phyloP scores from a whole-genome alignment of 2,888 invertebrate genomes.

The Linyphia triangularis region DNA sequence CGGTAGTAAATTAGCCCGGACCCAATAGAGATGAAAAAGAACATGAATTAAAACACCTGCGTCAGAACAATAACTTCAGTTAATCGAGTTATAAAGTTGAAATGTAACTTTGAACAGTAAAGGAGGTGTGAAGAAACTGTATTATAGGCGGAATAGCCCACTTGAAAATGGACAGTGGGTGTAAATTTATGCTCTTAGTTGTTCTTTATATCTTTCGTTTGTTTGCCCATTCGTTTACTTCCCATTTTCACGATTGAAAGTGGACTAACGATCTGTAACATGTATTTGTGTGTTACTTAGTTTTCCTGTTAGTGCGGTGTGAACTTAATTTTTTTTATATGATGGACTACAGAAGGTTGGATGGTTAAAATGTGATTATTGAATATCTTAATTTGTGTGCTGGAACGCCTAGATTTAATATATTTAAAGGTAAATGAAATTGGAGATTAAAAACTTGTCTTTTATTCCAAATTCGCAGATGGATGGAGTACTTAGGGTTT shows the following conservation, averaged over 20 bases:
- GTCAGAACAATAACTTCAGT: slow-evolving; percentile 58
- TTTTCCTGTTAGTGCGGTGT: not conserved
- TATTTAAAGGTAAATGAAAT: no score
- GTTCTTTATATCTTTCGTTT: not conserved
- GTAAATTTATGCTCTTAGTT: slow-evolving; percentile 52
- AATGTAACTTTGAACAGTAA: slow-evolving; percentile 46
- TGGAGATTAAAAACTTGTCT: no score
- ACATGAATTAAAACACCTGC: slow-evolving; percentile 67
- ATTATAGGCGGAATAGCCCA: slow-evolving; percentile 44
- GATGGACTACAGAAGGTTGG: no score
- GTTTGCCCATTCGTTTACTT: not conserved
- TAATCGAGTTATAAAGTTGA: slow-evolving; percentile 69
- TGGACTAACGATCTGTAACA: slow-evolving; percentile 7
- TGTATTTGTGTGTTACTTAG: not conserved
- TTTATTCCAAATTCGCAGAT: no score
- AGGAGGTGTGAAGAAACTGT: slow-evolving; percentile 49
- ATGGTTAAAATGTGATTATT: no score
- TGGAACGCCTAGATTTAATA: no score
- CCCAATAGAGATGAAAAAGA: slow-evolving; percentile 52
- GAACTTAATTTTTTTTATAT: not conserved
- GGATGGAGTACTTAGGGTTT: no score
- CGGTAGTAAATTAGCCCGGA: slow-evolving; percentile 44
- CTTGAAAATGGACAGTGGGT: slow-evolving; percentile 30
- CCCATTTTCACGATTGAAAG: slow-evolving; percentile 13
- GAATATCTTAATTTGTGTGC: no score